Percentiles rank a stretch among this genome's conserved stretches.
Conservation (phyloP, 2,888 invertebrate genomes). For the Erebia epiphron region DNA sequence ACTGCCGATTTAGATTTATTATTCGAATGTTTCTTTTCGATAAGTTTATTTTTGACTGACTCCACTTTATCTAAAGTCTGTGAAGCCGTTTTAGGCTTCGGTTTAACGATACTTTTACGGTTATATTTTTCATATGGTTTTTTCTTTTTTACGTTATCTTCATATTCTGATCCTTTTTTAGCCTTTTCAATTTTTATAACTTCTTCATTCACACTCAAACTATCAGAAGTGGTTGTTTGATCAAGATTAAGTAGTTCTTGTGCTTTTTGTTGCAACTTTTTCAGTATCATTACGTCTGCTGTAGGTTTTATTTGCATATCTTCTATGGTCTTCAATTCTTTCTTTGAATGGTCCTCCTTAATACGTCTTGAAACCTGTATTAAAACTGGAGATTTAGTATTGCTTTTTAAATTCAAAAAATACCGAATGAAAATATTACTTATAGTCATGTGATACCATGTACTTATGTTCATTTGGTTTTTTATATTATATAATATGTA, state of each 20-base stretch:
- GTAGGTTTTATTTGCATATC: conserved; percentile 45
- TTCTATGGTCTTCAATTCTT: conserved; percentile 40
- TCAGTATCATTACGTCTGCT: conserved; percentile 57
- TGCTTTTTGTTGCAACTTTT: conserved; percentile 70
- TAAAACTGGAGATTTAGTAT: neutral
- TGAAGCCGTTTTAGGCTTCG: conserved; percentile 30
- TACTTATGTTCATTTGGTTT: neutral
- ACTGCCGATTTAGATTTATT: conserved; percentile 16
- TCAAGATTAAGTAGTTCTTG: conserved; percentile 67
- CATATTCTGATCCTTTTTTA: conserved; percentile 26
- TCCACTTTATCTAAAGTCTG: conserved; percentile 25
- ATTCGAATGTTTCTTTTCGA: conserved; percentile 31
- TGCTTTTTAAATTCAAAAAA: neutral
- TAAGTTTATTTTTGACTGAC: conserved; percentile 24
- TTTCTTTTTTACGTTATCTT: conserved; percentile 18
- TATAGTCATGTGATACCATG: neutral
- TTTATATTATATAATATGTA: neutral
- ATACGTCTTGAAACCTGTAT: conserved; percentile 8
- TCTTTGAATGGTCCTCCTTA: conserved; percentile 26
- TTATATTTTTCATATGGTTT: conserved; percentile 6
- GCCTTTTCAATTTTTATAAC: conserved; percentile 33
- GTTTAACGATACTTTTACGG: conserved; percentile 36
- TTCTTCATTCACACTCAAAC: conserved; percentile 50
- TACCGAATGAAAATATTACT: too few species aligned
- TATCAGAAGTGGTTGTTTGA: conserved; percentile 64